Evolutionary conservation across 2,113 vertebrate genomes (phyloP).

Genomic region (Varanus komodoensis): DNA sequence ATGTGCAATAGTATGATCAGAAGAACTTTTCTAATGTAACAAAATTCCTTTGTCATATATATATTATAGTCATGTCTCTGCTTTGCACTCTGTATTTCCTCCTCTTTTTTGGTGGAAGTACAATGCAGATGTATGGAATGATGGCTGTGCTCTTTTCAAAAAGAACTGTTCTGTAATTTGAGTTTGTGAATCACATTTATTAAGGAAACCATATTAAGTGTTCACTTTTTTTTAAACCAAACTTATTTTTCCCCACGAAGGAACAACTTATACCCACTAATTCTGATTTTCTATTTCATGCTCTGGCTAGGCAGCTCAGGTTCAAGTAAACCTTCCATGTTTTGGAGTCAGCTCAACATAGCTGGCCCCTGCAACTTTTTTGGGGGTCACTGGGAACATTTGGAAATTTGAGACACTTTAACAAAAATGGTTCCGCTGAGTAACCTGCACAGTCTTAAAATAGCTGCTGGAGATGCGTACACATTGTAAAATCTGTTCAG

Average conservation of each 20-base stretch:
- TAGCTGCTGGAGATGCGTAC: too few relatives aligned
- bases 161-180: conserved; percentile 11
- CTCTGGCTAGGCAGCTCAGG: neutral
- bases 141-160: neutral
- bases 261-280: neutral
- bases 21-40: conserved; percentile 27
- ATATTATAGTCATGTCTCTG: neutral
- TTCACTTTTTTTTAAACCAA: neutral
- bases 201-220: neutral
- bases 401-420: too few relatives aligned
- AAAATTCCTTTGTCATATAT: neutral
- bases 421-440: too few relatives aligned
- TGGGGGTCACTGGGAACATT: too few relatives aligned
- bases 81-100: neutral
- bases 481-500: too few relatives aligned
- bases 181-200: conserved; percentile 14
- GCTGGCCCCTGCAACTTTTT: too few relatives aligned
- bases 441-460: too few relatives aligned
- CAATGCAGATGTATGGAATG: conserved; percentile 15
- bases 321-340: neutral
- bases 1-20: conserved; percentile 28
- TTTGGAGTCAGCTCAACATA: neutral
- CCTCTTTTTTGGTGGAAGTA: neutral
- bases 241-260: neutral
- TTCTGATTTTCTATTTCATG: neutral